Evolutionary conservation across 2,888 invertebrate species (phyloP), one percentile per base, ranked within the genome.

Genomic region (Polydesmus complanatus): DNA sequence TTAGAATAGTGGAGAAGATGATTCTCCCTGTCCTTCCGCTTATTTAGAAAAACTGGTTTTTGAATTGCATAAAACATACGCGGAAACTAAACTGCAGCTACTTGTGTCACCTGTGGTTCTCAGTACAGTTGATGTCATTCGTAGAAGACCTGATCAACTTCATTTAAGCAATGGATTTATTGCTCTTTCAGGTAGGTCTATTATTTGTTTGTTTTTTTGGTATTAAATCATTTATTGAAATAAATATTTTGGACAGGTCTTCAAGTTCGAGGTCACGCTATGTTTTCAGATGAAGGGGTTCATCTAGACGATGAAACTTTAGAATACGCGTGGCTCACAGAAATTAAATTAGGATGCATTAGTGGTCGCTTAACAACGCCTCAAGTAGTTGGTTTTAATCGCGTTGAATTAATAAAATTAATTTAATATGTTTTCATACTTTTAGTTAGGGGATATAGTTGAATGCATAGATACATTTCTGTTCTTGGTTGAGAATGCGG

Each of bases 251-350:
- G 14, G 14, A 37, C 14, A 61, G 61, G 61, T 11, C 47, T 78
- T 53, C 76, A 87, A 80, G 81, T 89, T 62, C 81, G 97, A 67
- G 97, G 96, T 0, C 93, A 95, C 73, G 94, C 93, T 0, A 89
- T 94, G 84, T 98, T 97, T 71, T 96, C 96, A 67, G 90, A 90
- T 70, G 84, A 89, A 61, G 93, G 91, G 60, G 80, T 93, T 64
- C 83, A 85, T 8, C 78, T 95, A 22, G 92, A 94, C 69, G 87
- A 93, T 73, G 96, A 96, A 69, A 95, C 96, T 0, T 75, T 97
- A 21, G 98, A 98, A 73, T 98, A 98, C 73, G 92, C 88, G 0
- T 98, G 98, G 98, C 79, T 96, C 68, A 83, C 97, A 68, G 97
- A 98, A 74, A 81, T 94, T 2, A 91, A 94, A 68, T 74, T 97